Conservation (phyloP, 1,140 invertebrate species). For the Listronotus oregonensis region DNA sequence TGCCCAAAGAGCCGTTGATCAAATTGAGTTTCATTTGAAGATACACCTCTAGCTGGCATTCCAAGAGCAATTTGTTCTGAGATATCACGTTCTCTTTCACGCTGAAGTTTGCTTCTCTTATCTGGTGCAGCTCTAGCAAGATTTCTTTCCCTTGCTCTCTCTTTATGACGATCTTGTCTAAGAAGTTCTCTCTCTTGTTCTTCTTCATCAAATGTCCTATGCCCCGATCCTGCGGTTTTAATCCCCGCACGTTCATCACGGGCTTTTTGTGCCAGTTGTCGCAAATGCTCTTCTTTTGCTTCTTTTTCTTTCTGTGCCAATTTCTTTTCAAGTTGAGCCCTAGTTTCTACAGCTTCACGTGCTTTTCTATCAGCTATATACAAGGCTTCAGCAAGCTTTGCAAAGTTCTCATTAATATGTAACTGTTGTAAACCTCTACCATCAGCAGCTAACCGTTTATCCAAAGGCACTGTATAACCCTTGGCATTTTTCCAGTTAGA, state of each 20-base stretch:
- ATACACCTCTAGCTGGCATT: constrained; percentile 82
- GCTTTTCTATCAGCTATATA: constrained; percentile 99
- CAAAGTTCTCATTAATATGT: constrained; percentile 99
- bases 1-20: constrained; percentile 97
- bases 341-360: constrained; percentile 93
- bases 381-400: constrained; percentile 94
- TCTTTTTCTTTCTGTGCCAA: constrained; percentile 98
- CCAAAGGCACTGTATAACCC: constrained; percentile 97
- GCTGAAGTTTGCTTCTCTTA: constrained; percentile 87
- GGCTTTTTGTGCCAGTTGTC: constrained; percentile 92
- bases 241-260: constrained; percentile 92
- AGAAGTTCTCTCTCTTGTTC: constrained; percentile 88
- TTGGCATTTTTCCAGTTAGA: constrained; percentile 99
- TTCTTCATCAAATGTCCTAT: constrained; percentile 64
- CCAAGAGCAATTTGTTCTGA: constrained; percentile 98
- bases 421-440: constrained; percentile 95
- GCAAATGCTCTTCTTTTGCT: constrained; percentile 94
- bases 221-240: constrained; percentile 56
- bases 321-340: constrained; percentile 95
- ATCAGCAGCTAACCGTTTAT: constrained; percentile 97
- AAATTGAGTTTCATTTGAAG: constrained; percentile 84
- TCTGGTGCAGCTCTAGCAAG: constrained; percentile 92
- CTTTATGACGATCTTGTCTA: constrained; percentile 86
- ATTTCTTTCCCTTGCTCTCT: constrained; percentile 91
- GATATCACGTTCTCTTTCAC: constrained; percentile 94